A percentile compares a stretch with the other conserved stretches of the same genome.
Evolutionary conservation across 2,113 vertebrate species (phyloP).

Genomic region (Diglossa brunneiventris): DNA sequence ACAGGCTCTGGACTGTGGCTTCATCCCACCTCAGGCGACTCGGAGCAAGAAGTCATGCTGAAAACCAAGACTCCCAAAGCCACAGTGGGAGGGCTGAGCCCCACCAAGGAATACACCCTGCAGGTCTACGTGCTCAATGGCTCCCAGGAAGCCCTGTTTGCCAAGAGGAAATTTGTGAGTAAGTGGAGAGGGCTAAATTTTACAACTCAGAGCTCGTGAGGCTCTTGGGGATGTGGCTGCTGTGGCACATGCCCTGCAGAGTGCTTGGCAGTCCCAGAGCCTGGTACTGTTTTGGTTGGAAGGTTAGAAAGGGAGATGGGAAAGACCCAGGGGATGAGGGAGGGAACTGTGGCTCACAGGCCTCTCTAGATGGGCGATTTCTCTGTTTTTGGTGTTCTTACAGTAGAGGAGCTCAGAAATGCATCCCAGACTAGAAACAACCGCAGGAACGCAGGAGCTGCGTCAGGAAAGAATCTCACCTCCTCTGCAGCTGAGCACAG

Average conservation of each 20-base stretch:
- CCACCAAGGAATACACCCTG: constrained; percentile 83
- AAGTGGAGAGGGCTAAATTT: constrained; percentile 59
- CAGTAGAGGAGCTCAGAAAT: constrained; percentile 71
- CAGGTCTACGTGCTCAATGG: constrained; percentile 85
- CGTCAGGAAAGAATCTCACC: neutral
- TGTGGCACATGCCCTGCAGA: neutral
- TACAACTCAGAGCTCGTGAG: neutral
- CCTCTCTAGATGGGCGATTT: neutral
- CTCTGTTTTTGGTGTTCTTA: neutral
- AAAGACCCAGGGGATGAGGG: neutral
- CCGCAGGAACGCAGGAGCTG: neutral
- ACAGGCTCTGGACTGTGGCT: neutral
- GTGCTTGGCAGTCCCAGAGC: neutral
- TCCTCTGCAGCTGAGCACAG: neutral
- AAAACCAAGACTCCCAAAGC: constrained; percentile 88
- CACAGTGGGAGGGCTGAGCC: constrained; percentile 87
- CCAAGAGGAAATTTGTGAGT: constrained; percentile 89
- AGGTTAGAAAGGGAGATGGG: neutral
- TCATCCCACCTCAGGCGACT: constrained; percentile 75
- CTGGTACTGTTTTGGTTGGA: neutral
- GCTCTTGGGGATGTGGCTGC: neutral
- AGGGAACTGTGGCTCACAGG: neutral
- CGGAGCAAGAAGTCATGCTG: constrained; percentile 91
- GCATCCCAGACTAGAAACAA: constrained; percentile 39
- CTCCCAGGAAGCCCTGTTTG: constrained; percentile 82